Evolutionary conservation across 2,888 invertebrate genomes (phyloP), one percentile per base, ranked within the genome.

Genomic region (Carabus problematicus): DNA sequence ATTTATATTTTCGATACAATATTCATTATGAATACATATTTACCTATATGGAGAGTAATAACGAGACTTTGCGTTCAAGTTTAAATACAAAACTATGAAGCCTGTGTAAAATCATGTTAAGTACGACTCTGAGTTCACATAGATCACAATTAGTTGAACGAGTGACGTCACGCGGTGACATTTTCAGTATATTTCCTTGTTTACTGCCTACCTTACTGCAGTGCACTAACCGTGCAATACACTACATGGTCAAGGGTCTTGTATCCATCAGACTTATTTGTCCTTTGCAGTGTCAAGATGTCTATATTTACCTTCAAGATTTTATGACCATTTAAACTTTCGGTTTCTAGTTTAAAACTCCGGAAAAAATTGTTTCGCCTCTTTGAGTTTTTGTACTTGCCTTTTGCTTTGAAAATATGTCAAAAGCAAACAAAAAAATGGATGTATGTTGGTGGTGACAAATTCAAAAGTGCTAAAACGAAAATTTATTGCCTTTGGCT

Each of bases 381-480:
- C 8, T 8, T 19, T 4, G 9, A 7, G 12, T 62, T 62, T 62
- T 62, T 62, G 19, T n/a, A 4, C 29, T 29, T 14, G 18, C 14
- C 49, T 45, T 60, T 45, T 47, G 47, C 60, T 43, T 45, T 45
- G 61, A 47, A 62, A 62, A 62, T 47, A 62, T 62, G 49, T 62
- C 49, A 29, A 6, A 29, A 29, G 29, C 29, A 29, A 29, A 29
- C 29, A 29, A 29, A 29, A 29, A 29, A 29, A 62, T 62, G 29
- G 12, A 14, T n/a, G 7, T 45, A 11, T 12, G 45, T 12, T 11
- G 11, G 45, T 45, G 45, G 45, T 45, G 29, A 29, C 29, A 29
- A 29, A 29, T 29, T 29, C 29, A 29, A 29, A 29, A 29, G 29
- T 29, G 29, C 29, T 29, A 29, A 29, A 29, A 29, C 29, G 29